A percentile compares a stretch with the other conserved stretches of the same genome.
Conservation (phyloP, 2,113 vertebrate species). For the Anoura caudifer region DNA sequence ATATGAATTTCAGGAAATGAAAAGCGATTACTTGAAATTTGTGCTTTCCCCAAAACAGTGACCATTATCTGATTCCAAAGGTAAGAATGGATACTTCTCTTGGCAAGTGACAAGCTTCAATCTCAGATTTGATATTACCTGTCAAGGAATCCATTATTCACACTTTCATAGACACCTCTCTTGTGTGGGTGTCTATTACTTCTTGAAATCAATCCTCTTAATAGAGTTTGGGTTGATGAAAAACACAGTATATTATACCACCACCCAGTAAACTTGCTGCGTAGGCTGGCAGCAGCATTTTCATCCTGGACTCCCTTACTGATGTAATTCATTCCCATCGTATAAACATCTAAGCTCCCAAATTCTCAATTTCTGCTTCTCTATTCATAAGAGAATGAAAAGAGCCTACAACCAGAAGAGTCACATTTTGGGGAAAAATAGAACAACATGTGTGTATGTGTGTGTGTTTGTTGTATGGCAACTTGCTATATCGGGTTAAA, state of each 20-base stretch:
- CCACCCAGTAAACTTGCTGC: not conserved
- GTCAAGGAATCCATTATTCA: constrained; percentile 4
- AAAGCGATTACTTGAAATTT: constrained; percentile 22
- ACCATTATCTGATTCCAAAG: not conserved
- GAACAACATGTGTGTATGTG: not conserved
- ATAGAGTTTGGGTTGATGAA: not conserved
- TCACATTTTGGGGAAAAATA: not conserved
- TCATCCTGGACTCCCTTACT: not conserved
- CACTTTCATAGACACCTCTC: not conserved
- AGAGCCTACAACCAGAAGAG: not conserved
- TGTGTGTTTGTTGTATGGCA: not conserved
- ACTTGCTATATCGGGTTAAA: not conserved
- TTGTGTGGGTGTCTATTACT: not conserved
- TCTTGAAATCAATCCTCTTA: not conserved
- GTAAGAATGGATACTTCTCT: not conserved
- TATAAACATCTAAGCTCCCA: not conserved
- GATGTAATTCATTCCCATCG: not conserved
- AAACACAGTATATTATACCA: not conserved
- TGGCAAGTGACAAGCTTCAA: not conserved
- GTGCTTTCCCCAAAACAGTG: not conserved
- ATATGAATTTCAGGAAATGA: not conserved
- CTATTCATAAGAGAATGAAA: not conserved
- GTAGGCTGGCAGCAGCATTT: not conserved
- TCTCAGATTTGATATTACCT: not conserved
- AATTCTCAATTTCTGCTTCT: not conserved